A percentile compares a stretch with the other conserved stretches of the same genome.
Conservation (phyloP, 2,113 vertebrate species). For the Triplophysa dalaica region DNA sequence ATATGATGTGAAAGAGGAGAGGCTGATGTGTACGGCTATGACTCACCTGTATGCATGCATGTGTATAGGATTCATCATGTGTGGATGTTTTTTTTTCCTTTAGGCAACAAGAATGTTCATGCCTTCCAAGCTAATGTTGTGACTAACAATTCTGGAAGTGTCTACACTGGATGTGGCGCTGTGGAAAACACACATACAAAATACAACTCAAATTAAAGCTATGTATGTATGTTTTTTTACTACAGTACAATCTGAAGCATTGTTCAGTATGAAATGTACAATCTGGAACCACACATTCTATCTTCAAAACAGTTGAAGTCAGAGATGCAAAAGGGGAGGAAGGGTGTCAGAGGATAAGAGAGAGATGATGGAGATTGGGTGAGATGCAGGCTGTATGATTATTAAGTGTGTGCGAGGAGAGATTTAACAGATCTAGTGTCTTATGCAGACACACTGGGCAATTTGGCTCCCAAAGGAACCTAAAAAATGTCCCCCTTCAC, state of each 20-base stretch:
- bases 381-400: slow-evolving; percentile 19
- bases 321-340: background rate
- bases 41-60: background rate
- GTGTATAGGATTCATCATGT: slow-evolving; percentile 6
- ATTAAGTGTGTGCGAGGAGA: background rate
- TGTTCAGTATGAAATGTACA: background rate
- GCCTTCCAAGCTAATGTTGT: slow-evolving; percentile 14
- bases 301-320: slow-evolving; percentile 1
- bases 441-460: background rate
- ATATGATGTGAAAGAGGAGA: background rate
- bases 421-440: slow-evolving; percentile 36
- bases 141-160: background rate
- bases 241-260: background rate
- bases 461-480: slow-evolving; percentile 1
- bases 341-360: background rate
- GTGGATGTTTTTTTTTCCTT: background rate
- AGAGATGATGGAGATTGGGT: background rate
- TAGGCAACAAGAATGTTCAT: slow-evolving; percentile 23
- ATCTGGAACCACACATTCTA: background rate
- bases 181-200: background rate
- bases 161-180: background rate
- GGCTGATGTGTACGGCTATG: background rate
- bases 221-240: no score
- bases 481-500: background rate
- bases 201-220: background rate